Percentiles rank a stretch among this genome's conserved stretches.
Evolutionary conservation across 2,797 vertebrate species (phyloP).

Genomic region (Bovichtus variegatus): DNA sequence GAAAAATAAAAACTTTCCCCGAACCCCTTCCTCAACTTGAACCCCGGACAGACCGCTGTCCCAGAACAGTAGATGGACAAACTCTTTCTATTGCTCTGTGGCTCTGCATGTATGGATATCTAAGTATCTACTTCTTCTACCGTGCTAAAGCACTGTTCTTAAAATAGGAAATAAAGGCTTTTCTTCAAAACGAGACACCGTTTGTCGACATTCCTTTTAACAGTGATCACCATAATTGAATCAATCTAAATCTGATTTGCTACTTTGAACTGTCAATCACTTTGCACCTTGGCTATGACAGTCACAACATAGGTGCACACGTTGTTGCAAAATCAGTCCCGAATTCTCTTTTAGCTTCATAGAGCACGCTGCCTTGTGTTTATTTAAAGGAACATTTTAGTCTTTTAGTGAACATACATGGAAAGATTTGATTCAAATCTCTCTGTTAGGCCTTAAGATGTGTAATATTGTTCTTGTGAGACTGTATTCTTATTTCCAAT

Average conservation of each 20-base stretch:
- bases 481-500: slow-evolving; percentile 83
- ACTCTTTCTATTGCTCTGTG: slow-evolving; percentile 75
- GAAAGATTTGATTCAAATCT: slow-evolving; percentile 55
- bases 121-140: slow-evolving; percentile 68
- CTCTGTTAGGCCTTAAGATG: slow-evolving; percentile 69
- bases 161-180: slow-evolving; percentile 87
- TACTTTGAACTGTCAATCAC: slow-evolving; percentile 13
- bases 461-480: slow-evolving; percentile 76
- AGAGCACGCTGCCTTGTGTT: slow-evolving; percentile 59
- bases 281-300: slow-evolving; percentile 10
- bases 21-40: slow-evolving; percentile 45
- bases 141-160: slow-evolving; percentile 78
- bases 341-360: slow-evolving; percentile 13
- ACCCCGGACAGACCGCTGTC: slow-evolving; percentile 63
- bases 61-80: slow-evolving; percentile 72
- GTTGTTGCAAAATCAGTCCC: background rate
- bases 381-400: slow-evolving; percentile 46
- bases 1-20: slow-evolving; percentile 39
- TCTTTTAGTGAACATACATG: slow-evolving; percentile 39
- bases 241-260: slow-evolving; percentile 4
- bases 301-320: slow-evolving; percentile 12
- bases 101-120: slow-evolving; percentile 77
- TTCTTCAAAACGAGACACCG: slow-evolving; percentile 81
- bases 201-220: slow-evolving; percentile 68
- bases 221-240: slow-evolving; percentile 11